Conservation (phyloP, 2,113 vertebrate species). For the Colistium nudipinnis region DNA sequence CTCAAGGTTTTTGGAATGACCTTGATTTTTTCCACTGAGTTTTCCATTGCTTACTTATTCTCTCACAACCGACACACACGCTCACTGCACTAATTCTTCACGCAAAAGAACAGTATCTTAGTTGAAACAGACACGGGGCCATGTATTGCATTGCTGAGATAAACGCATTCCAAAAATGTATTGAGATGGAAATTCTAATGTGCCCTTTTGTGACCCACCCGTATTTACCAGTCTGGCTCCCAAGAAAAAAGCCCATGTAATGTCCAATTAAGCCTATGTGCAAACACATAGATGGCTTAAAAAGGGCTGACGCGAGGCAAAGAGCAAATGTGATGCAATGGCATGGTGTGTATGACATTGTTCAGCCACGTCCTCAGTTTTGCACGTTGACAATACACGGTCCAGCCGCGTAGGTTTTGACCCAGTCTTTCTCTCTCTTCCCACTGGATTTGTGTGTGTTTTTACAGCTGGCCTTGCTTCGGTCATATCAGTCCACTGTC, state of each 20-base stretch:
- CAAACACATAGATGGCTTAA: background rate
- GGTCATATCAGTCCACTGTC: constrained; percentile 6
- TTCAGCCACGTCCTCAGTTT: background rate
- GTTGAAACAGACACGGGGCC: too few species aligned
- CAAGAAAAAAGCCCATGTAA: background rate
- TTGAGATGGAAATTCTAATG: too few species aligned
- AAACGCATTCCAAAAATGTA: too few species aligned
- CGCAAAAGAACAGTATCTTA: too few species aligned
- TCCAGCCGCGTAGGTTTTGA: background rate
- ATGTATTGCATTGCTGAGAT: too few species aligned
- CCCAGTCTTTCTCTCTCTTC: background rate
- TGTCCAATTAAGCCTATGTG: background rate
- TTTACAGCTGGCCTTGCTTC: constrained; percentile 30
- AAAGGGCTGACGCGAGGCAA: background rate
- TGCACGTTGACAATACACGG: background rate
- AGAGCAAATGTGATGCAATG: background rate
- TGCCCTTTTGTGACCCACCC: too few species aligned
- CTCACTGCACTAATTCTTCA: too few species aligned
- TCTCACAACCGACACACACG: too few species aligned
- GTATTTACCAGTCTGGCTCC: background rate
- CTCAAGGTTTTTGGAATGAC: too few species aligned
- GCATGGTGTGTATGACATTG: background rate
- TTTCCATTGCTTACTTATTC: too few species aligned
- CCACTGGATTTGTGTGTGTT: constrained; percentile 8
- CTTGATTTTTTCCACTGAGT: too few species aligned